Evolutionary conservation across 2,113 vertebrate species (phyloP).

Genomic region (Herpetotheres cachinnans): DNA sequence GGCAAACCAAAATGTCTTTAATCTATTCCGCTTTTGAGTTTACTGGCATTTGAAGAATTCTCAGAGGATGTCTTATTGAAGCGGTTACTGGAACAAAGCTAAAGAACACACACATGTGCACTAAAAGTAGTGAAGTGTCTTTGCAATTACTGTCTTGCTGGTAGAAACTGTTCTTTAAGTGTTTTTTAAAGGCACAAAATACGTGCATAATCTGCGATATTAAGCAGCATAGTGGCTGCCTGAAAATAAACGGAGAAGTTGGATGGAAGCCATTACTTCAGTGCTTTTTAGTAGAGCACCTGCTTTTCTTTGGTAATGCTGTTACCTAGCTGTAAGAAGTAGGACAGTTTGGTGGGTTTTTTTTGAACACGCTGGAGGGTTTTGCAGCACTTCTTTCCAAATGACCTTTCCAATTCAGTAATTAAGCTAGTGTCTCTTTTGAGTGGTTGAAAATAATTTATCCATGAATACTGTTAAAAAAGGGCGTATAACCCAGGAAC

Average conservation of each 20-base stretch:
- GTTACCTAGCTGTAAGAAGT: not conserved
- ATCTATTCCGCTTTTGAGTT: not conserved
- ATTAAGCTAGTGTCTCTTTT: not conserved
- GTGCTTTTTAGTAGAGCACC: not conserved
- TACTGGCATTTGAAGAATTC: not conserved
- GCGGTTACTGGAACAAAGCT: not conserved
- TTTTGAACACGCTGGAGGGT: not conserved
- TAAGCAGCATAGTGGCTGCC: not conserved
- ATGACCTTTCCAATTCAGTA: not conserved
- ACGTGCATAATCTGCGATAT: accelerated
- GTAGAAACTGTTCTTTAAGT: not conserved
- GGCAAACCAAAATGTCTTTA: not conserved
- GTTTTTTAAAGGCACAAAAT: not conserved
- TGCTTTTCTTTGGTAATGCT: not conserved
- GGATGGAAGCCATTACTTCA: not conserved
- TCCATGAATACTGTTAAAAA: not conserved
- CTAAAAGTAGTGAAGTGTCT: not conserved
- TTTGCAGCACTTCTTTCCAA: not conserved
- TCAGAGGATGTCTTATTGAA: not conserved
- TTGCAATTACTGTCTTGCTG: not conserved
- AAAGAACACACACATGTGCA: not conserved
- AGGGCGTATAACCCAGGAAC: too few relatives aligned
- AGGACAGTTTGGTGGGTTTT: too few relatives aligned
- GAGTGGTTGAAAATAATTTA: not conserved
- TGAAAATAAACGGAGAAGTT: not conserved